These are phyloP conservation scores for Rhegmatorhina hoffmannsi DNA, from an alignment of 2,113 vertebrate species.

Conservation along the genomic window DNA sequence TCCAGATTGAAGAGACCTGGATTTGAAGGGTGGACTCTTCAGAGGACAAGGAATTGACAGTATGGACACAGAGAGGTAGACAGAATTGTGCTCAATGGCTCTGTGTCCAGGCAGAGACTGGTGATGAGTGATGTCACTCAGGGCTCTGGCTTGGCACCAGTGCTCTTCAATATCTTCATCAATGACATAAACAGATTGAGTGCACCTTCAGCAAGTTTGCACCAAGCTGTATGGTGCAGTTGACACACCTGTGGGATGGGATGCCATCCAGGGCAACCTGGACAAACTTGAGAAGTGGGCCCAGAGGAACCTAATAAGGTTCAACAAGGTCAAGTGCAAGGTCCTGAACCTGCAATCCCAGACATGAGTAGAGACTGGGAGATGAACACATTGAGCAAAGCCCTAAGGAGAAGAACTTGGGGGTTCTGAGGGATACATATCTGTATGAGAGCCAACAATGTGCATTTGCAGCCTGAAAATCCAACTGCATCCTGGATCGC, in stretches of 20 bases:
- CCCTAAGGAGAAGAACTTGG: not conserved
- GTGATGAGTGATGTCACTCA: not conserved
- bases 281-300: not conserved
- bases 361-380: not conserved
- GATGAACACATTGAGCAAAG: not conserved
- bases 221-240: not conserved
- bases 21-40: not conserved
- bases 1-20: not conserved
- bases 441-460: not conserved
- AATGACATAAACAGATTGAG: not conserved
- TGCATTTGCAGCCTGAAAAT: not conserved
- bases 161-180: not conserved
- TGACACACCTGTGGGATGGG: not conserved
- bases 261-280: not conserved
- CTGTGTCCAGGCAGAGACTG: not conserved
- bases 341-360: not conserved
- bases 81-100: not conserved
- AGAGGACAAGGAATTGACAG: not conserved
- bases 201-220: not conserved
- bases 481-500: not conserved
- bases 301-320: not conserved
- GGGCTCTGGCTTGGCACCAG: not conserved
- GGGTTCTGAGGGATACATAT: not conserved
- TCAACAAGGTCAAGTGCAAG: not conserved
- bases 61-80: not conserved